These are phyloP conservation scores for Hyperopisus bebe DNA, from an alignment of 2,113 vertebrate species.

Conservation along the genomic window DNA sequence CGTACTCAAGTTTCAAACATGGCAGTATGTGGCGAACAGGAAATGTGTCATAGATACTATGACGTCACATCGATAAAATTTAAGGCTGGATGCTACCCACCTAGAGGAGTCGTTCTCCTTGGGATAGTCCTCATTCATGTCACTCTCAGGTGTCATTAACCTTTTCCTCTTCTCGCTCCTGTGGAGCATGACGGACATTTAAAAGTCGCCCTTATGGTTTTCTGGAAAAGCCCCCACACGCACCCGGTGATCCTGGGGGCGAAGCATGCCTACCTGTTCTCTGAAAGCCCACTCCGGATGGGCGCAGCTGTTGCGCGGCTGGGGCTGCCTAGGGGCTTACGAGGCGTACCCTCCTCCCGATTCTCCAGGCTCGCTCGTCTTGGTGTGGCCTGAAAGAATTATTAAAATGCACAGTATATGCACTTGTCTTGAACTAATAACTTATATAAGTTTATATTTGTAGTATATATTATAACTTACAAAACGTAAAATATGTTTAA, in stretches of 20 bases:
- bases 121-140: slow-evolving; percentile 89
- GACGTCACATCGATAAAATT: background rate
- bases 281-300: slow-evolving; percentile 73
- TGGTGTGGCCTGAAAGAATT: slow-evolving; percentile 63
- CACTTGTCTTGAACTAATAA: background rate
- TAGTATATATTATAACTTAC: background rate
- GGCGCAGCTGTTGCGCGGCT: slow-evolving; percentile 68
- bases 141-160: slow-evolving; percentile 67
- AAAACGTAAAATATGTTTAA: background rate
- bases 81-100: slow-evolving; percentile 47
- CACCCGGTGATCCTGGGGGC: background rate
- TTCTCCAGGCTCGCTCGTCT: slow-evolving; percentile 71
- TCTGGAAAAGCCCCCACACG: background rate
- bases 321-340: slow-evolving; percentile 76
- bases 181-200: slow-evolving; percentile 19
- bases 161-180: slow-evolving; percentile 89
- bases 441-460: too few relatives aligned
- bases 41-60: background rate
- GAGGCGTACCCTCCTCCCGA: slow-evolving; percentile 72
- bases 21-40: background rate
- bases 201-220: background rate
- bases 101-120: slow-evolving; percentile 98
- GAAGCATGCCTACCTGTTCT: slow-evolving; percentile 69
- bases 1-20: background rate
- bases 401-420: background rate